These are phyloP conservation scores for Andrena praecox DNA, from an alignment of 2,888 invertebrate species.

Conservation along the genomic window DNA sequence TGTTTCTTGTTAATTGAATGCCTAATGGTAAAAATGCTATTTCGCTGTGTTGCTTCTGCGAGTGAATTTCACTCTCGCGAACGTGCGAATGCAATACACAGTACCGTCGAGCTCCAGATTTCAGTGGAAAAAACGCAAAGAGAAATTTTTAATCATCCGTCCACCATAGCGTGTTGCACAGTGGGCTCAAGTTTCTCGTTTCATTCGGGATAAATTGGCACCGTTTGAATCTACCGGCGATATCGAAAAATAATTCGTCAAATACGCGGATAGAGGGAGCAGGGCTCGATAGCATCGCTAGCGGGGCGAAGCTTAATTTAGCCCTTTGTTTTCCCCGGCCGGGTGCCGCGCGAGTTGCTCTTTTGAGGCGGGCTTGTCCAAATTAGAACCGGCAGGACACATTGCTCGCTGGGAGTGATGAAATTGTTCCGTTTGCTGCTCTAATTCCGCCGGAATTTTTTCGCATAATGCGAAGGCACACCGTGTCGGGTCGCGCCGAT, in stretches of 20 bases:
- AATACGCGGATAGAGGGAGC: background rate
- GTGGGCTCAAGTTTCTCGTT: too few relatives aligned
- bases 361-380: conserved; percentile 34
- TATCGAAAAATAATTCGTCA: background rate
- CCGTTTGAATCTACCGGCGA: background rate
- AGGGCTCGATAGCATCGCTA: background rate
- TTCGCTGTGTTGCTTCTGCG: too few relatives aligned
- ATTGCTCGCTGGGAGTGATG: conserved; percentile 35
- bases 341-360: conserved; percentile 41
- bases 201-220: too few relatives aligned
- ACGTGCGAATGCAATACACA: too few relatives aligned
- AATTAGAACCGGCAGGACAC: conserved; percentile 41
- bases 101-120: too few relatives aligned
- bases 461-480: conserved; percentile 22
- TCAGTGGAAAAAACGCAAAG: too few relatives aligned
- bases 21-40: too few relatives aligned
- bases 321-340: conserved; percentile 40
- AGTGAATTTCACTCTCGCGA: too few relatives aligned
- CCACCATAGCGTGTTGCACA: too few relatives aligned
- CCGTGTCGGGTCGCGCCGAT: background rate
- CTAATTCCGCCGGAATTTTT: conserved; percentile 41
- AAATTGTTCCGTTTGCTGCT: conserved; percentile 45
- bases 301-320: conserved; percentile 35
- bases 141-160: too few relatives aligned
- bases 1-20: too few relatives aligned